phyloP scores from a whole-genome alignment of 2,113 vertebrate species.

The Salvelinus namaycush region DNA sequence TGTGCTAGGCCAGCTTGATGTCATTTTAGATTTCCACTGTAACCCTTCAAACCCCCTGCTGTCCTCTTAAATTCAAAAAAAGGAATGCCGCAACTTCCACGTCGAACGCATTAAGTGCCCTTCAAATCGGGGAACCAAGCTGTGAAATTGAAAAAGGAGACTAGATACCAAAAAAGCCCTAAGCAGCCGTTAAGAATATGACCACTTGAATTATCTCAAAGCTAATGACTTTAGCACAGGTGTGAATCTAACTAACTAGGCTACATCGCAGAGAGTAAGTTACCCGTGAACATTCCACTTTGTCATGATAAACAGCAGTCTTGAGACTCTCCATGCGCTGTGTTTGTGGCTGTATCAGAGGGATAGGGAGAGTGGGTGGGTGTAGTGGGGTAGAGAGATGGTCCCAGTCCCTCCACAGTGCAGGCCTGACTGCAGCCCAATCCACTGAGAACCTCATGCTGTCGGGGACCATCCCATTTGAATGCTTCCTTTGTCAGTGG shows the following conservation, averaged over 20 bases:
- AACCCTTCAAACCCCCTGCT: constrained; percentile 17
- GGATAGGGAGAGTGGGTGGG: too few species aligned
- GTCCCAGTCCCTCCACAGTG: constrained; percentile 44
- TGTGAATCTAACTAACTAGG: constrained; percentile 12
- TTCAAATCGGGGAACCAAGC: constrained; percentile 50
- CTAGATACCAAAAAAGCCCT: constrained; percentile 17
- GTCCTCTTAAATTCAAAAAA: constrained; percentile 22
- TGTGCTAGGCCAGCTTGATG: constrained; percentile 45
- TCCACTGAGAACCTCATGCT: constrained; percentile 73
- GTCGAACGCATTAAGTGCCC: constrained; percentile 40
- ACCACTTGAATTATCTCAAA: constrained; percentile 53
- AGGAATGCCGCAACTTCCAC: constrained; percentile 6
- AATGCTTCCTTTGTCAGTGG: constrained; percentile 73
- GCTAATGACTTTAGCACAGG: constrained; percentile 54
- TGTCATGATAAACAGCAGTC: neutral
- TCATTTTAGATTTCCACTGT: constrained; percentile 51
- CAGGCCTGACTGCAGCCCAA: constrained; percentile 64
- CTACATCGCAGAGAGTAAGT: too few species aligned
- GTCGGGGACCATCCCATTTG: constrained; percentile 69
- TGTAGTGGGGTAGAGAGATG: too few species aligned
- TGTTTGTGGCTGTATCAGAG: too few species aligned
- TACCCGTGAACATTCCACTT: too few species aligned
- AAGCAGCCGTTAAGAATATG: constrained; percentile 50
- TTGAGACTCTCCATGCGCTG: too few species aligned
- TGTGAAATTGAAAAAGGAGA: constrained; percentile 58